Base-by-base conservation (phyloP, 2,888 invertebrate genomes). In the Xestia xanthographa region DNA sequence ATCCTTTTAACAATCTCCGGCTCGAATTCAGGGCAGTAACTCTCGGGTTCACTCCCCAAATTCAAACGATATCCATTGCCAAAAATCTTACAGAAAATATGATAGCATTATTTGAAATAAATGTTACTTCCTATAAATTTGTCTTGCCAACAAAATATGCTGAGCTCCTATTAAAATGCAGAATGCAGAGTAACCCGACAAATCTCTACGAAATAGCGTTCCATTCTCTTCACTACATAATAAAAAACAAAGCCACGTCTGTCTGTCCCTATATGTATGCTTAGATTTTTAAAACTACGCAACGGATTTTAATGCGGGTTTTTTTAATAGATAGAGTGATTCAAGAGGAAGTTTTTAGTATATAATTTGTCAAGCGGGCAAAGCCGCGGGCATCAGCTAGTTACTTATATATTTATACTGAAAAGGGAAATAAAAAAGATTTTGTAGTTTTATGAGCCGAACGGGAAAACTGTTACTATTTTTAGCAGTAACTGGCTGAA, bases 61-160 rank as follows among this genome's bases (percentile, higher is more conserved):
- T 65, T n/a, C 56, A 58, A 22, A 29, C 43, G 29, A 34, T 22
- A n/a, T 45, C 50, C 50, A 67, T 71, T 82, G 65, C 83, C 83
- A 82, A 82, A 67, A 77, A 68, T 68, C 12, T 66, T 71, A 45
- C 38, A 29, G 1, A 77, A 84, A 77, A 77, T 74, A 80, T 72
- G n/a, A 68, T 66, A 53, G 58, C 26, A 26, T 68, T 72, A 50
- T 58, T 66, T 77, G 66, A 74, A 77, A 83, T 56, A 73, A n/a
- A n/a, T 84, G 48, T 73, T 20, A 62, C 66, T 67, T 80, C 68
- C 65, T 69, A 79, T 56, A 82, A 75, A 82, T 73, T 79, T 53
- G 75, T 75, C 58, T 70, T 77, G 81, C 74, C 76, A 83, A 67
- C 83, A 75, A 75, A 76, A 84, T 82, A 84, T 77, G 75, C 71